Evolutionary conservation across 2,888 invertebrate genomes (phyloP), one percentile per base, ranked within the genome.

Genomic region (Pteria penguin): DNA sequence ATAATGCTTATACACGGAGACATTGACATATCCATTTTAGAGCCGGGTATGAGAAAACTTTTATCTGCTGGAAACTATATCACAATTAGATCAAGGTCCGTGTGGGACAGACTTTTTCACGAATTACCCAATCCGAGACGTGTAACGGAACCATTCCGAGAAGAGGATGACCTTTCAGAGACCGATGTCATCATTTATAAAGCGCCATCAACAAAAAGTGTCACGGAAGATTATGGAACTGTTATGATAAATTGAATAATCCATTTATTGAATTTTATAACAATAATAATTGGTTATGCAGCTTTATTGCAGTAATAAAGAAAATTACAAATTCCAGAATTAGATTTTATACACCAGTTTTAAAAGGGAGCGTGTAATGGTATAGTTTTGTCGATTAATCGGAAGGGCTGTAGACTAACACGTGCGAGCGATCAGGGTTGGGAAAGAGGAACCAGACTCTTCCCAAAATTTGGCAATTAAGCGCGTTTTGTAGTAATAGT

Each of bases 51-150:
- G 57, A 32, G 78, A 14, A 72, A 72, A 58, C 76, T 78, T 65
- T 55, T 84, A 65, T 79, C 79, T 32, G 76, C 78, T 31, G 84
- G 84, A 22, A 80, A 82, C 69, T 84, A 84, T 32, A 79, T 84
- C 29, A 83, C 84, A 26, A 79, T 83, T 4, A 76, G 83, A 61
- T 84, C 84, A 67, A 70, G 80, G 27, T 54, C 80, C 4, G 81
- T 79, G 63, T 83, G 84, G 84, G 72, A 79, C 29, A 75, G 84
- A 62, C 73, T 84, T 2, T 55, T 78, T 31, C 83, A 83, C 63
- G 84, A 84, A 73, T 75, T 84, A 63, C 84, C 84, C 31, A 73
- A 80, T 32, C 76, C 81, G 22, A 78, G 71, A 26, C 67, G 52
- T 3, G 33, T 58, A 27, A 18, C 52, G 4, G 4, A 68, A n/a